Base-by-base conservation (phyloP, 2,113 vertebrate genomes). In the Strigops habroptila region DNA sequence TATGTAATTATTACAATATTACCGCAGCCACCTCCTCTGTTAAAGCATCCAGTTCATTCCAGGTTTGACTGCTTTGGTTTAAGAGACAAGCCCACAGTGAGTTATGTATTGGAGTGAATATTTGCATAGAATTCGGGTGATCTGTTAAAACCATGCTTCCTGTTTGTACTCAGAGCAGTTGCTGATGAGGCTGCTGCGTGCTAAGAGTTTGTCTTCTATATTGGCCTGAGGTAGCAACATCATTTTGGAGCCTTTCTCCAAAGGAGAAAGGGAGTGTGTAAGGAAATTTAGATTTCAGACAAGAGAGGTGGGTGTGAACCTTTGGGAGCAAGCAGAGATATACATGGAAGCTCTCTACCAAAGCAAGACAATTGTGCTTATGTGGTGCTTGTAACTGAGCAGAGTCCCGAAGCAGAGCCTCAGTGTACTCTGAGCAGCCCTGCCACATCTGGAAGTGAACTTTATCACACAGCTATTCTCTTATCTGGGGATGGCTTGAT, bases 1-100 rank as follows among this genome's bases (percentile, higher is more conserved):
- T 63, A 89, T 80, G 80, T 75, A 91, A 92, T 96, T 93, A 96
- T 93, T 95, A 86, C 57, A 18, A 8, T 91, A 83, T 97, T 93
- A 65, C 68, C 52, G 82, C 64, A 89, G 25, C 91, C 2, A 5
- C n/a, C 85, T 74, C 48, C 86, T 91, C 59, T 82, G n/a, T 52
- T 68, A 91, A 86, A 86, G 41, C 31, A 75, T 55, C 62, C 68
- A 63, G 65, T 68, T 92, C 73, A 88, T 91, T 25, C 23, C 63
- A 28, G 65, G 28, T 84, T 90, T 78, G 48, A 21, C 63, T 85
- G 49, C 43, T 68, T 51, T 69, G 84, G 33, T 83, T 65, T 35
- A 75, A 77, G 89, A 86, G 46, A 37, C 44, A 53, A 46, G 28
- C 25, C 31, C 22, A 22, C 35, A 62, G 31, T 30, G 31, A 55